A percentile compares a stretch with the other conserved stretches of the same genome.
These are phyloP conservation scores for Tricholauxania praeusta DNA, from an alignment of 2,888 invertebrate species.

Conservation along the genomic window DNA sequence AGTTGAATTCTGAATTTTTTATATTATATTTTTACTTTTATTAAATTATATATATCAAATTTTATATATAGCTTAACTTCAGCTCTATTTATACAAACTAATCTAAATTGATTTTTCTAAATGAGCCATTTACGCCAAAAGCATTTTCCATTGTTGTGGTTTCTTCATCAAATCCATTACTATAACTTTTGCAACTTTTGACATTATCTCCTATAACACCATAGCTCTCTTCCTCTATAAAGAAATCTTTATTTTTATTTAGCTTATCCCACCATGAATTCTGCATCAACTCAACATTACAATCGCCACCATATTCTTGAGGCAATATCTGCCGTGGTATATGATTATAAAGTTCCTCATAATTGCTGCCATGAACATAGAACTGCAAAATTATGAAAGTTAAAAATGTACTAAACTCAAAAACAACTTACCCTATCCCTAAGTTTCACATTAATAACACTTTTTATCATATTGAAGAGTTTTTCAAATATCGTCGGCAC, in stretches of 20 bases:
- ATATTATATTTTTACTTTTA: too few species aligned
- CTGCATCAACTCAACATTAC: slow-evolving; percentile 39
- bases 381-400: slow-evolving; percentile 64
- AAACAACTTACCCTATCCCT: slow-evolving; percentile 71
- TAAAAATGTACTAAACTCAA: slow-evolving; percentile 46
- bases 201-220: background rate
- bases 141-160: background rate
- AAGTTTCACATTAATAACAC: slow-evolving; percentile 74
- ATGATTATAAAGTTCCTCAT: slow-evolving; percentile 69
- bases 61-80: too few species aligned
- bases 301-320: slow-evolving; percentile 73
- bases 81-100: background rate
- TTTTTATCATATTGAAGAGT: slow-evolving; percentile 71
- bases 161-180: background rate
- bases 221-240: slow-evolving; percentile 11
- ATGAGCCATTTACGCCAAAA: slow-evolving; percentile 30
- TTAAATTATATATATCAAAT: too few species aligned
- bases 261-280: slow-evolving; percentile 15
- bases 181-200: background rate
- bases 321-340: slow-evolving; percentile 73
- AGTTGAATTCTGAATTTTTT: too few species aligned
- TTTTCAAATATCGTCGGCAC: slow-evolving; percentile 70
- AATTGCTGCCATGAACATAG: slow-evolving; percentile 70
- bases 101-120: slow-evolving; percentile 30
- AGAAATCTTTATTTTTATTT: slow-evolving; percentile 1